A percentile compares a stretch with the other conserved stretches of the same genome.
These are phyloP conservation scores for Bruchidius siliquastri DNA, from an alignment of 2,888 invertebrate genomes.

Conservation along the genomic window DNA sequence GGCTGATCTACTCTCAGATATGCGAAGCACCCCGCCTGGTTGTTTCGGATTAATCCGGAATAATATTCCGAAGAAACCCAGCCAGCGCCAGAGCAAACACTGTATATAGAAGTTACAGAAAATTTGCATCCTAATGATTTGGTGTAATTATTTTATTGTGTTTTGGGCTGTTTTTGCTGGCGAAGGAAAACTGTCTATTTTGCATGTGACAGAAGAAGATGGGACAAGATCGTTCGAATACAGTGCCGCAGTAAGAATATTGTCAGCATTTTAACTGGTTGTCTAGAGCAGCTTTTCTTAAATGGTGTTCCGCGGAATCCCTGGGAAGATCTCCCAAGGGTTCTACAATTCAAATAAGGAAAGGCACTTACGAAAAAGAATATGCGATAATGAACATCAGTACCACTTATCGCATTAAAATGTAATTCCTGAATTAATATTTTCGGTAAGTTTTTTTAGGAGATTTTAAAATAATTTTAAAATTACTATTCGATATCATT, in stretches of 20 bases:
- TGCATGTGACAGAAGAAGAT: neutral
- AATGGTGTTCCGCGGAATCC: no score
- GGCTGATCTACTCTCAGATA: conserved; percentile 45
- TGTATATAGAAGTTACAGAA: conserved; percentile 45
- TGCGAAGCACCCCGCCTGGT: conserved; percentile 9
- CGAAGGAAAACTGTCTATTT: neutral
- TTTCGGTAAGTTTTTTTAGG: no score
- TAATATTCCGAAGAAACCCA: conserved; percentile 44
- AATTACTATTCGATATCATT: no score
- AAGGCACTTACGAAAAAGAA: no score
- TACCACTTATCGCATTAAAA: no score
- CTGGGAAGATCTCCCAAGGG: no score
- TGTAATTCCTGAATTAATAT: no score
- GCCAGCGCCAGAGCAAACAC: conserved; percentile 38
- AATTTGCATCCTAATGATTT: conserved; percentile 47
- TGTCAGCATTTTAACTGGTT: no score
- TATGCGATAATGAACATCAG: no score
- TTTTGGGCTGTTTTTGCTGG: conserved; percentile 10
- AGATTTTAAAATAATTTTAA: no score
- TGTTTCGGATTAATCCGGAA: conserved; percentile 44
- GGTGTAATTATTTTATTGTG: conserved; percentile 41
- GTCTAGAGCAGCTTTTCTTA: neutral
- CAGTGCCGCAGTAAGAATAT: neutral
- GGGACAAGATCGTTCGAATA: neutral
- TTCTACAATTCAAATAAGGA: no score